Conservation (phyloP, 2,113 vertebrate genomes). For the Prunella himalayana region DNA sequence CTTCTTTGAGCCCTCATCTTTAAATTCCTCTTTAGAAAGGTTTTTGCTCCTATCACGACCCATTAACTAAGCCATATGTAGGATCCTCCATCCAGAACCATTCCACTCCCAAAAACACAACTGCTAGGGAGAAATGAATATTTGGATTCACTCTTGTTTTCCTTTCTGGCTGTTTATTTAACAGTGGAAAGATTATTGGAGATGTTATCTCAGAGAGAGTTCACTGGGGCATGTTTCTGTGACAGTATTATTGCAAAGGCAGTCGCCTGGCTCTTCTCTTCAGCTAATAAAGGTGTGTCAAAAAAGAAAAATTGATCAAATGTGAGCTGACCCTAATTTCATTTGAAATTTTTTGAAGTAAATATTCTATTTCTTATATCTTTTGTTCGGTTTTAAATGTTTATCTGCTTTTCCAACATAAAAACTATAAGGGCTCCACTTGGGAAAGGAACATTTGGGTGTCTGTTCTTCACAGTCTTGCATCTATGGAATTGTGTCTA, state of each 20-base stretch:
- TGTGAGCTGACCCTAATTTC: neutral
- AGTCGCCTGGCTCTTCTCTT: neutral
- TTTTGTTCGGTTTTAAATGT: neutral
- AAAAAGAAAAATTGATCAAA: neutral
- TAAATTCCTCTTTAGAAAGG: conserved; percentile 20
- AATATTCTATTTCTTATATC: neutral
- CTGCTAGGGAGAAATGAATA: neutral
- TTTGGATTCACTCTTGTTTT: conserved; percentile 24
- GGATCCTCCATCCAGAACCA: conserved; percentile 45
- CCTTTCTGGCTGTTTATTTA: conserved; percentile 2
- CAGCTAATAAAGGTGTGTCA: neutral
- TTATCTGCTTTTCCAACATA: neutral
- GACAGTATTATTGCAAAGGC: neutral
- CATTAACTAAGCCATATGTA: conserved; percentile 55
- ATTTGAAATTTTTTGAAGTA: neutral
- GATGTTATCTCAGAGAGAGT: conserved; percentile 19
- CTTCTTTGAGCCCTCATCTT: neutral
- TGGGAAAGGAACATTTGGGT: neutral
- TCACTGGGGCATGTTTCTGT: conserved; percentile 7
- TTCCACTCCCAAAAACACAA: conserved; percentile 47
- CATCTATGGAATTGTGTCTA: neutral
- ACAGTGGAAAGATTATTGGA: neutral
- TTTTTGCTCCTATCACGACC: conserved; percentile 14
- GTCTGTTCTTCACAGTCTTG: neutral
- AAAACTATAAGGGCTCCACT: neutral